Evolutionary conservation across 2,797 vertebrate species (phyloP), one percentile per base, ranked within the genome.

Genomic region (Geotrypetes seraphini): DNA sequence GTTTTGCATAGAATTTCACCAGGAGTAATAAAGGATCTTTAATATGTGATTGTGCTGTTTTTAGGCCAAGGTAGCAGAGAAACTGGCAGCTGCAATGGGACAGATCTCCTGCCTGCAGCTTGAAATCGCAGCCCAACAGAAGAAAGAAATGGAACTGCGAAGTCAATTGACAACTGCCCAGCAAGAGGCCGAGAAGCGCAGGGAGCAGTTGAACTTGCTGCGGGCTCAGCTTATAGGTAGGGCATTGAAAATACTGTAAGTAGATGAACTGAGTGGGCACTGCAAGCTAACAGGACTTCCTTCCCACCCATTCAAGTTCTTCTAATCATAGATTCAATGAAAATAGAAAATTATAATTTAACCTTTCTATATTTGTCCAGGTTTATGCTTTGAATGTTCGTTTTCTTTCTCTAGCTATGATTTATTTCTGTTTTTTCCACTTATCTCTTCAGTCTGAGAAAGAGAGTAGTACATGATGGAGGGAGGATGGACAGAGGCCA

Each of bases 11-110:
- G n/a, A n/a, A n/a, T n/a, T n/a, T n/a, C n/a, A n/a, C n/a, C n/a
- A n/a, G n/a, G n/a, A n/a, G n/a, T n/a, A n/a, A n/a, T n/a, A n/a
- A n/a, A n/a, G n/a, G n/a, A n/a, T n/a, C n/a, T n/a, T n/a, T n/a
- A n/a, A n/a, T n/a, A n/a, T n/a, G n/a, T n/a, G n/a, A n/a, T n/a
- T n/a, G 14, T 19, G 25, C 10, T 23, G 20, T 11, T 4, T 27
- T 4, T 56, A 97, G 94, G 90, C 78, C 16, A 88, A 79, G 39
- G 78, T 98, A 37, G 88, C 83, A 0, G 91, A 97, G 55, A 90
- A 96, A 25, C 60, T 98, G 50, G 75, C 91, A 4, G 71, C 69
- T 1, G 79, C 88, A 18, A 81, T 84, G 0, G 81, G 86, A 0
- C 87, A 88, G 5, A 60, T 91, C 22, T 88, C 92, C 37, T 81